phyloP scores from a whole-genome alignment of 2,888 invertebrate genomes.

The Lithophane ornitopus region DNA sequence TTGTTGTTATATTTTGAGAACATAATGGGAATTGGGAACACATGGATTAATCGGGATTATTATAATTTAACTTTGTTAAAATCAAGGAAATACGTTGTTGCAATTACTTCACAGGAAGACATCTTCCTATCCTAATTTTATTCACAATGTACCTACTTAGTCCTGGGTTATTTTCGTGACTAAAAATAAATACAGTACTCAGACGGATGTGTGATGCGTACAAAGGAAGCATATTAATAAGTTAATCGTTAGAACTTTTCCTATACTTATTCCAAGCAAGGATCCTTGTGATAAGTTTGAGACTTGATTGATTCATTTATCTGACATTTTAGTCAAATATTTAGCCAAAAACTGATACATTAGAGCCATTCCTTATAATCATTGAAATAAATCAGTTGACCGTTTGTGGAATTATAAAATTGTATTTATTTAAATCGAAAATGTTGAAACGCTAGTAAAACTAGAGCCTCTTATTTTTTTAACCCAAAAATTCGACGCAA shows the following conservation, averaged over 20 bases:
- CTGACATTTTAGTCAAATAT: background rate
- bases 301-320: background rate
- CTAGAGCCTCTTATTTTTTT: background rate
- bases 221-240: slow-evolving; percentile 11
- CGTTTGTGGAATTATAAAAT: too few relatives aligned
- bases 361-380: background rate
- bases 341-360: background rate
- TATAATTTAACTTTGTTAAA: too few relatives aligned
- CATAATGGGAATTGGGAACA: background rate
- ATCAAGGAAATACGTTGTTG: background rate
- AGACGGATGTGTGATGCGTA: slow-evolving; percentile 9
- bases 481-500: background rate
- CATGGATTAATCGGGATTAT: background rate
- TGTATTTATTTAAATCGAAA: background rate
- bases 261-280: background rate
- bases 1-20: background rate
- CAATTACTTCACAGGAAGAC: background rate
- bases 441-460: background rate
- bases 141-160: background rate
- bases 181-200: background rate
- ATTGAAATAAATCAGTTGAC: background rate
- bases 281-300: background rate
- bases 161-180: background rate
- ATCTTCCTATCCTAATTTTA: background rate
- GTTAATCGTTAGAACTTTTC: background rate